phyloP scores from a whole-genome alignment of 2,113 vertebrate species.

The Engystomops pustulosus region DNA sequence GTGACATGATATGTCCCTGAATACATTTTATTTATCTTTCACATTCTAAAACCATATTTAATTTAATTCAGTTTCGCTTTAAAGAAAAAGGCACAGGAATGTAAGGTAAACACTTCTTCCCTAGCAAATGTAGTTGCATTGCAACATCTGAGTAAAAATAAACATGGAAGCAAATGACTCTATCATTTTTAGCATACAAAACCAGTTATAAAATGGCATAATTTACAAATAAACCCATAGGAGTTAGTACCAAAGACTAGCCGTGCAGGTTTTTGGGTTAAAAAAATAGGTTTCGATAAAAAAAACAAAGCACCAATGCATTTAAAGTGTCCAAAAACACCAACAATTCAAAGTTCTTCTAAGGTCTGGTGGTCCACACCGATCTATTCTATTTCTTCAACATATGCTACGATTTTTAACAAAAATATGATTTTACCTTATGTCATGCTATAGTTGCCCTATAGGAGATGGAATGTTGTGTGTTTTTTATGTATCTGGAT shows the following conservation, averaged over 20 bases:
- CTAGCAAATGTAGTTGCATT: constrained; percentile 63
- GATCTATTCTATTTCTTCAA: too few relatives aligned
- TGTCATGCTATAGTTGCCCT: too few relatives aligned
- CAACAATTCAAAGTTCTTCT: background rate
- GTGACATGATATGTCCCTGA: background rate
- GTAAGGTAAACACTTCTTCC: constrained; percentile 64
- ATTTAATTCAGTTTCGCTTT: constrained; percentile 38
- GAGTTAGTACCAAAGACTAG: constrained; percentile 66
- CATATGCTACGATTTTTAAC: too few relatives aligned
- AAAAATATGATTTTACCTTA: too few relatives aligned
- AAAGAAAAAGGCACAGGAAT: constrained; percentile 62
- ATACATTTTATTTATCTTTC: background rate
- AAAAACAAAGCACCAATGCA: constrained; percentile 63
- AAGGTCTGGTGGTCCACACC: constrained; percentile 8
- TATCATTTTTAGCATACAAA: constrained; percentile 74
- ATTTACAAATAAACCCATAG: constrained; percentile 73
- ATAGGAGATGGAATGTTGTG: too few relatives aligned
- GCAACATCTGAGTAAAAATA: constrained; percentile 60
- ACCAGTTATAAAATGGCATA: constrained; percentile 70
- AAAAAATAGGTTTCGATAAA: constrained; percentile 58
- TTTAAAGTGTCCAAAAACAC: constrained; percentile 6
- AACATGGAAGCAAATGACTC: constrained; percentile 64
- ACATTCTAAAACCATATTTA: constrained; percentile 31
- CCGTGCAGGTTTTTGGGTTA: constrained; percentile 66
- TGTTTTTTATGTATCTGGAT: too few relatives aligned